A percentile compares a stretch with the other conserved stretches of the same genome.
Conservation (phyloP, 2,113 vertebrate genomes). For the Eudorcas thomsonii region DNA sequence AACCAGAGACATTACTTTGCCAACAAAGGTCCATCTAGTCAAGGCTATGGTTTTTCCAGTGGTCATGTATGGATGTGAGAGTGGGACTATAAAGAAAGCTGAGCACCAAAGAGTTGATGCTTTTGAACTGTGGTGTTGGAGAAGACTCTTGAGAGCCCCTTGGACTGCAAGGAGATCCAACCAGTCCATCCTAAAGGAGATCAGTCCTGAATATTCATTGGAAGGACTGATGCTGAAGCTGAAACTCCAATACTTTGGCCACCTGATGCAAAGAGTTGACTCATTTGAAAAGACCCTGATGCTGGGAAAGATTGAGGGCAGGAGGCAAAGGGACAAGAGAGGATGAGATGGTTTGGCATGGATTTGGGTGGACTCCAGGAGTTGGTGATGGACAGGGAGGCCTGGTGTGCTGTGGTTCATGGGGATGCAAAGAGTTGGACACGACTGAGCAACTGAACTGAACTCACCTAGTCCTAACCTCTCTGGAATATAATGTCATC, state of each 20-base stretch:
- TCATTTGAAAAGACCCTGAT: background rate
- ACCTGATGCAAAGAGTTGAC: background rate
- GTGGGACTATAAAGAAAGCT: too few species aligned
- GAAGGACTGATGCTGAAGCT: background rate
- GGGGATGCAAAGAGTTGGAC: background rate
- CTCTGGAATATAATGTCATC: background rate
- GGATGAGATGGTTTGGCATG: background rate
- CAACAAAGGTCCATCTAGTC: too few species aligned
- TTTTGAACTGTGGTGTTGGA: too few species aligned
- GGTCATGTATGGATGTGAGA: too few species aligned
- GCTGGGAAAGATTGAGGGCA: background rate
- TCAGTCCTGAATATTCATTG: background rate
- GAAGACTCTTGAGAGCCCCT: too few species aligned
- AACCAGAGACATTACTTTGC: too few species aligned
- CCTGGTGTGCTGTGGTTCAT: background rate
- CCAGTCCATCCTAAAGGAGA: background rate
- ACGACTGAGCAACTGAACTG: background rate
- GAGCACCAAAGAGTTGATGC: rapidly evolving
- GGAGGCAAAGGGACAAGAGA: background rate
- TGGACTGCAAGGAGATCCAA: background rate
- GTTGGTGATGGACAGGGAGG: background rate
- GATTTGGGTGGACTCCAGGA: background rate
- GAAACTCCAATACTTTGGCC: background rate
- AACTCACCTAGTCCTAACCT: background rate
- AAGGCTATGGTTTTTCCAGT: too few species aligned